Base-by-base conservation (phyloP, 1,140 invertebrate species). In the Drosophila burlai region DNA sequence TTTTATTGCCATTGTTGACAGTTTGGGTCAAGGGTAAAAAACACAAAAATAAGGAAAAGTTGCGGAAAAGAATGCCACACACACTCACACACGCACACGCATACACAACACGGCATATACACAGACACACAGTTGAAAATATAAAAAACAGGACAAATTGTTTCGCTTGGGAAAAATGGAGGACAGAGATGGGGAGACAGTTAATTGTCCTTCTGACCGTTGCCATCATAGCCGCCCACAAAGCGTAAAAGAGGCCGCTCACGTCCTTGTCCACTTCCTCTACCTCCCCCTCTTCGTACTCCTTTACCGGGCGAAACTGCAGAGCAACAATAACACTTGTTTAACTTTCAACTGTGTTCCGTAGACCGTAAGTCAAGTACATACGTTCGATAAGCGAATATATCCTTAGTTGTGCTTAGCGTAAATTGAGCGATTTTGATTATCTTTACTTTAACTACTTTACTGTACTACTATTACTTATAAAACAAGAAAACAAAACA, bases 1-100 rank as follows among this genome's bases (percentile, higher is more conserved):
- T 59, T 45, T 24, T 54, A 36, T 40, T 59, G 43, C 62, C 61
- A 60, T 80, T 79, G 78, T 62, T 57, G 59, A 31, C 52, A 74
- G 76, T 61, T 80, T 80, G 52, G 78, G 78, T 80, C 78, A 80
- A 80, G 78, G 78, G 47, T 80, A 26, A 46, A 63, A 57, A 54
- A 76, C 36, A 81, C 42, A 64, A 50, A 54, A 52, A 81, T 31
- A 64, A 58, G 21, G 21, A 60, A 52, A 60, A 40, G 29, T 72
- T 72, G 69, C 69, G 67, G 49, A 73, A 54, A 79, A 40, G 43
- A 62, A 59, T 58, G 67, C 61, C 61, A 68, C 72, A 65, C 42
- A 63, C 40, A 55, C 31, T 50, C 61, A 26, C 74, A 73, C 4
- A 76, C 40, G 26, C 74, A 73, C 4, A 76, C 40, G 66, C 50